Base-by-base conservation (phyloP, 2,113 vertebrate genomes). In the Syrrhaptes paradoxus region DNA sequence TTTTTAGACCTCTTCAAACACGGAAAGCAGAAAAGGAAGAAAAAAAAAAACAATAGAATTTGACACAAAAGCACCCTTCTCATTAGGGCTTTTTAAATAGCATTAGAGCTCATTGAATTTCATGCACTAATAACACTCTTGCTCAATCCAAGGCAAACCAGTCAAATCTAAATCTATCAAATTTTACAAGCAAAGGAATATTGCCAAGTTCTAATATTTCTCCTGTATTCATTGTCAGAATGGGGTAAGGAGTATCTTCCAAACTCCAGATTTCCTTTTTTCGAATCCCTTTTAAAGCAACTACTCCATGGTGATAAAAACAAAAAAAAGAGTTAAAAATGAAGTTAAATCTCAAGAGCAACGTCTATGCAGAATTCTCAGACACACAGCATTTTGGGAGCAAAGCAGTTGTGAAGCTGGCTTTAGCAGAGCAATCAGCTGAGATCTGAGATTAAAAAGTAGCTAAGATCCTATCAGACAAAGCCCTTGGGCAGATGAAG, bases 31-130 rank as follows among this genome's bases (percentile, higher is more conserved):
- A 97, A 95, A 90, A 87, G 87, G 77, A 96, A 96, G 85, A 17
- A 43, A 89, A 89, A 43, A 89, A 89, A 87, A 85, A 59, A 92
- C 93, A 91, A 88, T 85, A 83, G 84, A 85, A 78, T 80, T 82
- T 89, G 43, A 93, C 87, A 97, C 83, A 96, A 95, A 94, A 93
- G 88, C 93, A 93, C 46, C 80, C 86, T 96, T 94, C 95, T 97
- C 93, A 94, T 96, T 95, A 97, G 59, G 88, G 79, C 76, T 95
- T 94, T 96, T 93, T 89, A 94, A 96, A 94, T 81, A 94, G 85
- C 80, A 88, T 92, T 82, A 94, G 73, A 87, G 84, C 92, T 92
- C 88, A 96, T 95, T 93, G 93, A 96, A 96, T 89, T 92, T 96
- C 84, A 95, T 72, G 90, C 96, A 89, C 86, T 95, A 85, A 82